Conservation (phyloP, 2,888 invertebrate genomes). For the Cataglyphis livida region DNA sequence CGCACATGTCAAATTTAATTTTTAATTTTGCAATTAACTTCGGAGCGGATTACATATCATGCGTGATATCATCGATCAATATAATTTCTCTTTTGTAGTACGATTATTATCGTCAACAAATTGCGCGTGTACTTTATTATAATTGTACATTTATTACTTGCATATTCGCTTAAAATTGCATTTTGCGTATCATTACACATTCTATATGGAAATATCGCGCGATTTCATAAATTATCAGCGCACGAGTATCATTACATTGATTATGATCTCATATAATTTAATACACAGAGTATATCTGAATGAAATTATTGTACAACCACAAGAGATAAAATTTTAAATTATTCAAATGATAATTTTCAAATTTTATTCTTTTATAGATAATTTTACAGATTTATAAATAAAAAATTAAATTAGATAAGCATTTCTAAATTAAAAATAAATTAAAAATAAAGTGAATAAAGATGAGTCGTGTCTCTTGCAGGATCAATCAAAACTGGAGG, state of each 20-base stretch:
- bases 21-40: conserved; percentile 7
- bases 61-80: background rate
- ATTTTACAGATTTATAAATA: background rate
- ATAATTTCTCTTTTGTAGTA: conserved; percentile 24
- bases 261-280: background rate
- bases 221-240: background rate
- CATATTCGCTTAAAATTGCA: conserved; percentile 2
- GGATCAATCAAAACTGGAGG: conserved; percentile 81
- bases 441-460: background rate
- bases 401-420: background rate
- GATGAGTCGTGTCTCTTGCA: conserved; percentile 51
- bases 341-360: background rate
- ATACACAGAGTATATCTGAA: background rate
- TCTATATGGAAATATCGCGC: background rate
- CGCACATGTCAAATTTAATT: conserved; percentile 16
- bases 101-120: background rate
- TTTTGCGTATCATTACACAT: background rate
- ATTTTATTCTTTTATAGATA: background rate
- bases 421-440: background rate
- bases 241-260: background rate
- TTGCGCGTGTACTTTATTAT: background rate
- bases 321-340: background rate
- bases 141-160: background rate
- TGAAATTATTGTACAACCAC: background rate
- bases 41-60: background rate